Evolutionary conservation across 2,888 invertebrate species (phyloP), one percentile per base, ranked within the genome.

Genomic region (Sacculina carcini): DNA sequence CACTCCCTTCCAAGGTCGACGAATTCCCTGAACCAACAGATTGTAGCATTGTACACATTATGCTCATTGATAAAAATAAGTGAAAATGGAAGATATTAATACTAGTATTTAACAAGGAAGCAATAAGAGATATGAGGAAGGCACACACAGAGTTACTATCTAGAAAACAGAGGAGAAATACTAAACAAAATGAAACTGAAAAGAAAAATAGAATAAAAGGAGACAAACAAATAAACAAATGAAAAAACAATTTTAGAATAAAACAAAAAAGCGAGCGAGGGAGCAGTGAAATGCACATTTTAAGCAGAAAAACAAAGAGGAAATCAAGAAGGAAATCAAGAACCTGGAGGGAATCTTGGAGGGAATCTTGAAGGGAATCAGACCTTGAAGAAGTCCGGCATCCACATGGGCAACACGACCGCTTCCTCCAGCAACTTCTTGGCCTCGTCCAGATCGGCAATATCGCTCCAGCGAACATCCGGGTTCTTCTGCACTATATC

Each of bases 381-480:
- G 60, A 73, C 79, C 69, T 78, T 82, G 63, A 87, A 87, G 66
- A 82, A 85, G 61, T 85, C 82, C 0, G 86, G 86, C 73, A 86
- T 80, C 53, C 83, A 75, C 29, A 83, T 72, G 1, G 87, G 86
- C 56, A 87, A 65, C 0, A 87, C 84, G 58, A 86, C 79, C 2
- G 86, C 85, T 64, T 87, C 86, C 62, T 86, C 81, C 36, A 74
- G 64, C 53, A 86, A 74, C 26, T 78, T 70, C 61, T 80, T 80
- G 0, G 79, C 80, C 59, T 79, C 79, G 52, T 74, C 73, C 48
- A 80, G 67, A 1, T 79, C 80, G 2, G 79, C 74, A 14, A 80
- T 79, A 62, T 77, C 77, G 53, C 70, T 74, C 84, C 84, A 86
- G 55, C 75, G 76, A n/a, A 85, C 76, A 60, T 77, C 76, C 0